These are phyloP conservation scores for Bungarus multicinctus DNA, from an alignment of 2,113 vertebrate genomes.

Conservation along the genomic window DNA sequence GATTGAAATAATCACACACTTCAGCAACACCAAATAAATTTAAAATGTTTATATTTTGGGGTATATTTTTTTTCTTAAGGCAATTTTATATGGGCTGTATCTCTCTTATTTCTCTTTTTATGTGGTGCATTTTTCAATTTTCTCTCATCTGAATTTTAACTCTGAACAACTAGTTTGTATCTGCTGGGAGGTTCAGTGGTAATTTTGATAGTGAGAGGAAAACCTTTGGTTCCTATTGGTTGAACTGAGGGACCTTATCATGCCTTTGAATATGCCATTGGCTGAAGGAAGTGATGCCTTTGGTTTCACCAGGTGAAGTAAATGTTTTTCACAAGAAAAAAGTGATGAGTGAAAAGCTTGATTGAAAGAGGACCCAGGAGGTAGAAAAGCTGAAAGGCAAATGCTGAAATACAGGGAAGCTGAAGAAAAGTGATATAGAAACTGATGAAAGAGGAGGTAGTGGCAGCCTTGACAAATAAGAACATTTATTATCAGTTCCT, in stretches of 20 bases:
- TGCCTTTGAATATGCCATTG: background rate
- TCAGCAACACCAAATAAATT: constrained; percentile 1
- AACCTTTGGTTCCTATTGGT: background rate
- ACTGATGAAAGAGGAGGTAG: background rate
- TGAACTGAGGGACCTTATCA: background rate
- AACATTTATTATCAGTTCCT: background rate
- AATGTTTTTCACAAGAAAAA: background rate
- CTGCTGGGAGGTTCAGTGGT: background rate
- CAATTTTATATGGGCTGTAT: background rate
- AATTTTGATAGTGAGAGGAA: background rate
- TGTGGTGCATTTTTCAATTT: background rate
- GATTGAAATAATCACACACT: background rate
- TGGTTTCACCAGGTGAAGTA: background rate
- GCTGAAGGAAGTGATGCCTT: background rate
- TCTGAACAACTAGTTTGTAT: background rate
- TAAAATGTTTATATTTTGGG: background rate
- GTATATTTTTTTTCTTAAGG: background rate
- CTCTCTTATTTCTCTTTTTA: background rate
- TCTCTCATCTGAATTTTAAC: background rate
- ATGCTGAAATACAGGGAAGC: background rate
- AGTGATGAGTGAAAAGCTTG: background rate
- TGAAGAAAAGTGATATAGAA: background rate
- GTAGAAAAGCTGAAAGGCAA: background rate
- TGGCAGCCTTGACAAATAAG: background rate
- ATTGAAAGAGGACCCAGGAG: background rate